Evolutionary conservation across 2,888 invertebrate genomes (phyloP), one percentile per base, ranked within the genome.

Genomic region (Psylliodes chrysocephalus): DNA sequence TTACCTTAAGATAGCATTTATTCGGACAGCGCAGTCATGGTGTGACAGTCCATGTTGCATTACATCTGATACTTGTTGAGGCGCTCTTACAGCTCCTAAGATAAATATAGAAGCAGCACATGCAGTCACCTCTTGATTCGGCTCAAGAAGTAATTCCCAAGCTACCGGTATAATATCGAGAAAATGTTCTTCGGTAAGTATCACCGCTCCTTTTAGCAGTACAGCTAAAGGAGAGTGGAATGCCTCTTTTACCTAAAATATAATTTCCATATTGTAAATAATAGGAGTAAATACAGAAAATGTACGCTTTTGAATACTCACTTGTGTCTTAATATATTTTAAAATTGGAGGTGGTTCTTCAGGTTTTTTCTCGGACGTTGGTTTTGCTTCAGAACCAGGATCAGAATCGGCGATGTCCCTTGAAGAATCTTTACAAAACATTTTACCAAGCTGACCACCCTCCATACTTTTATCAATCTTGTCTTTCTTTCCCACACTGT

Each of bases 61-160:
- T 61, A 98, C 88, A 64, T 94, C 92, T 15, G 94, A 90, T 0
- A 96, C 95, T 70, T 92, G 93, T 59, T 91, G 91, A 0, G 98
- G 95, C 0, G 95, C 91, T 76, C 95, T 92, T 0, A 98, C 97
- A 0, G 98, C 95, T 0, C 93, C 91, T 67, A 98, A 86, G 70
- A 98, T 94, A 79, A 98, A 96, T 14, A 97, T 84, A 0, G 96
- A 92, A 0, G 96, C 95, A 25, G 94, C 92, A 49, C 91, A 88
- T 0, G 94, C 91, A 33, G 92, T 89, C 6, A 94, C 90, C 80
- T 94, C 94, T 71, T 93, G 88, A 78, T 97, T 97, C n/a, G 90
- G 88, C 78, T 99, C 98, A 40, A 98, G 82, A 3, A 99, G 85
- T 14, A 99, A 85, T 77, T 97, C 95, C 99, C 99, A 99, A 0